Evolutionary conservation across 2,113 vertebrate species (phyloP), one percentile per base, ranked within the genome.

Genomic region (Thymallus thymallus): DNA sequence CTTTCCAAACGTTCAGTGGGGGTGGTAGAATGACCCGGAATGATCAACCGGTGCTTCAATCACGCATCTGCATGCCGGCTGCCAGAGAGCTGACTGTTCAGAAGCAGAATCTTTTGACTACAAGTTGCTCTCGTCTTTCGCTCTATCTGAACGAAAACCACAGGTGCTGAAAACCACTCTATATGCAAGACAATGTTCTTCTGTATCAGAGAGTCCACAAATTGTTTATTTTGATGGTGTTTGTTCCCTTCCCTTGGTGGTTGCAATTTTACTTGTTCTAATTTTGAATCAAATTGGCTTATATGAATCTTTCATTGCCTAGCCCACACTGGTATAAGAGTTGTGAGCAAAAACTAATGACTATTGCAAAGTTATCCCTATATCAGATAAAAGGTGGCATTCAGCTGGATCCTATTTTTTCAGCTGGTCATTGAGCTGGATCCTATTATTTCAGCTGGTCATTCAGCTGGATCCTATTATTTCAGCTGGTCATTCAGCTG

Each of bases 11-110:
- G 16, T 0, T 5, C 60, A 82, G 74, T 20, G 82, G 78, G 76
- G 84, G 76, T 73, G 84, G 84, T 56, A 77, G 75, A 29, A 69
- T 79, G 88, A 90, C 87, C 86, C 72, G 0, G 80, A 85, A 83
- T 85, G 84, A 89, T 84, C 80, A 76, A 87, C 72, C 76, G 0
- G 51, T 14, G 13, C 74, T 76, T 68, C 3, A 63, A 68, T 73
- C 41, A 45, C 70, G 71, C 73, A 84, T 80, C 79, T 82, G 71
- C 69, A 69, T 76, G 80, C 69, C 22, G 22, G n/a, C 76, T 69
- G 83, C 84, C 83, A 85, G 76, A 77, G 1, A 5, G 6, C 5
- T 18, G 72, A 64, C 0, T 23, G 71, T 69, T 74, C 73, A 23
- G 51, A 82, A 76, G 62, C 26, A 71, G 48, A 76, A 71, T 23